Conservation (phyloP, 2,797 vertebrate genomes). For the Anolis apletophallus region DNA sequence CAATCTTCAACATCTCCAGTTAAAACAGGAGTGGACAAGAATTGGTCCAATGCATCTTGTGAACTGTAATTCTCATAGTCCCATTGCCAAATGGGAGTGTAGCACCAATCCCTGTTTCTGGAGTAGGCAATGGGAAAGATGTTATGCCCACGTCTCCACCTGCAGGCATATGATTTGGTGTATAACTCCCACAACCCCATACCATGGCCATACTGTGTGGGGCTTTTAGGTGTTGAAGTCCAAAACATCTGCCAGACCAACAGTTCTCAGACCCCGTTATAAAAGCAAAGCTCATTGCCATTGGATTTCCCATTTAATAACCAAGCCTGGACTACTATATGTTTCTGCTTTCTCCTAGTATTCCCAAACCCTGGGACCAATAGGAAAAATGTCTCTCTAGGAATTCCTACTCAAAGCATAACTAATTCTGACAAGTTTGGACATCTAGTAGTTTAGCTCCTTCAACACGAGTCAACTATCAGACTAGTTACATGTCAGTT, state of each 20-base stretch:
- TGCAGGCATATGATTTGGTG: neutral
- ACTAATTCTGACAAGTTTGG: conserved; percentile 72
- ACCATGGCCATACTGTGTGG: no score
- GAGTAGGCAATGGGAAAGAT: neutral
- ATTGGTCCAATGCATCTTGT: neutral
- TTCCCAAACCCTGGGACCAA: conserved; percentile 64
- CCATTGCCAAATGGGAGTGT: no score
- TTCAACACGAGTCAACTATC: neutral
- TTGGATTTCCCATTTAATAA: conserved; percentile 30
- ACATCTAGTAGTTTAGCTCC: conserved; percentile 50
- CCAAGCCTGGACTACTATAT: conserved; percentile 46
- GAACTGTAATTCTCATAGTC: neutral
- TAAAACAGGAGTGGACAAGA: neutral
- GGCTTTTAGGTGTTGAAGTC: no score
- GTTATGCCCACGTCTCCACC: neutral
- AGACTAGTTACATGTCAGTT: neutral
- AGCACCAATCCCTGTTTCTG: neutral
- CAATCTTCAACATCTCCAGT: neutral
- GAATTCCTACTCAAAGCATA: conserved; percentile 71
- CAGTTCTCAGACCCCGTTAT: neutral
- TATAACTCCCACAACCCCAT: neutral
- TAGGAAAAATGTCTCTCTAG: conserved; percentile 76
- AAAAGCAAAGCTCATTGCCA: neutral
- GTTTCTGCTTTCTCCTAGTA: conserved; percentile 67
- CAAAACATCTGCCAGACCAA: no score